Evolutionary conservation across 2,888 invertebrate genomes (phyloP).

Genomic region (Nomada goodeniana): DNA sequence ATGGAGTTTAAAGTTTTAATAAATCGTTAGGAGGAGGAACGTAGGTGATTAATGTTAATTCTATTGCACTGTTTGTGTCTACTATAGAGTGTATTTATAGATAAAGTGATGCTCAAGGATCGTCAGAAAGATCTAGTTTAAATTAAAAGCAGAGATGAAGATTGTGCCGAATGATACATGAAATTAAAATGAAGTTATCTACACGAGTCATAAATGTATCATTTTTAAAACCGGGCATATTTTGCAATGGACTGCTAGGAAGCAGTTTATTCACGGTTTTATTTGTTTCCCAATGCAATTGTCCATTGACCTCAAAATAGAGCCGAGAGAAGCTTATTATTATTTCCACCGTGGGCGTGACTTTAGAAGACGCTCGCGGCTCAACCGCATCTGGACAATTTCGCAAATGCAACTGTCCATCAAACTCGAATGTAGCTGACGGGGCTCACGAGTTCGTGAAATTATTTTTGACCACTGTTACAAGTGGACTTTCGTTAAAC

Average conservation of each 20-base stretch:
- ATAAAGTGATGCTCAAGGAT: not conserved
- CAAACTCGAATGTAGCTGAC: slow-evolving; percentile 5
- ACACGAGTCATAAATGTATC: no score
- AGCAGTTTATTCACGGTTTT: no score
- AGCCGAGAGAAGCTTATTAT: not conserved
- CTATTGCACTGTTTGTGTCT: no score
- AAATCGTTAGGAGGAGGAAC: no score
- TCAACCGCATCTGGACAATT: slow-evolving; percentile 10
- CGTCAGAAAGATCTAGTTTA: not conserved
- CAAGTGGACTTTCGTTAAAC: slow-evolving; percentile 10
- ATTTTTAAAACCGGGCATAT: no score
- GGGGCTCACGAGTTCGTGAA: not conserved
- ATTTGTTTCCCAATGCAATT: not conserved
- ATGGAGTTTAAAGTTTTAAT: no score
- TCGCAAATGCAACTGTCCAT: slow-evolving; percentile 46
- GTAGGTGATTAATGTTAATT: no score
- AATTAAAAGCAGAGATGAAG: not conserved
- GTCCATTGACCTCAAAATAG: not conserved
- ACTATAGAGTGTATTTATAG: no score
- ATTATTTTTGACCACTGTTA: slow-evolving; percentile 32
- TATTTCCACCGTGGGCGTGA: not conserved
- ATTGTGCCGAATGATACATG: no score
- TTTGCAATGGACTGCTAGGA: no score
- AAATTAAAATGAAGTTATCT: no score
- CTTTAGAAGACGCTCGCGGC: not conserved